Evolutionary conservation across 2,113 vertebrate species (phyloP), one percentile per base, ranked within the genome.

Genomic region (Rattus rattus): DNA sequence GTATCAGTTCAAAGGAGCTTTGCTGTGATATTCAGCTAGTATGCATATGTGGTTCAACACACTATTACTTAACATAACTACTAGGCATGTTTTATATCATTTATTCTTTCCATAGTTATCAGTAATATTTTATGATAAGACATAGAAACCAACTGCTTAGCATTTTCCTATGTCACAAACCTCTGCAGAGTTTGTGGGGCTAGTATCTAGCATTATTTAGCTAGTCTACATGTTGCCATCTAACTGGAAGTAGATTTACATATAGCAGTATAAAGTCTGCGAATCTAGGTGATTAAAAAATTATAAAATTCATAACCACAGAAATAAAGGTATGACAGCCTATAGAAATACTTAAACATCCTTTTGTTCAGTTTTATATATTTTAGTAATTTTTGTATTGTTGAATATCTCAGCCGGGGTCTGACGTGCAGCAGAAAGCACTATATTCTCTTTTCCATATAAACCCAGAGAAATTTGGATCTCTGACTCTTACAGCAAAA

Each of bases 221-320:
- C 10, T 61, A 70, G 12, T 77, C 1, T 6, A 36, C 24, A 69
- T 49, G 3, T 61, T 76, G 5, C 2, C 1, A 52, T 28, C n/a
- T 5, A 69, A 0, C 56, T 30, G 12, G 7, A 47, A 61, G 28
- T 2, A 89, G 33, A n/a, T 76, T 17, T 52, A 33, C 43, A 69
- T 54, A 75, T 19, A 20, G 0, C 26, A 65, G 1, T 28, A 80
- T n/a, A 14, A 3, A 16, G 49, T 7, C 61, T 1, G 1, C 3
- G 77, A 33, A 28, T 17, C 24, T 65, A 93, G 1, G 24, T 52
- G 3, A 63, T 20, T 85, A 39, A 83, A 43, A 92, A 61, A 17
- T 33, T 56, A 8, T 3, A 75, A 75, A 72, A 72, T 39, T 88
- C 10, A 56, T 65, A 83, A 39, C 20, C 16, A 49, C 13, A 93